Percentiles rank a stretch among this genome's conserved stretches.
Evolutionary conservation across 2,888 invertebrate genomes (phyloP).

Genomic region (Chesias legatella): DNA sequence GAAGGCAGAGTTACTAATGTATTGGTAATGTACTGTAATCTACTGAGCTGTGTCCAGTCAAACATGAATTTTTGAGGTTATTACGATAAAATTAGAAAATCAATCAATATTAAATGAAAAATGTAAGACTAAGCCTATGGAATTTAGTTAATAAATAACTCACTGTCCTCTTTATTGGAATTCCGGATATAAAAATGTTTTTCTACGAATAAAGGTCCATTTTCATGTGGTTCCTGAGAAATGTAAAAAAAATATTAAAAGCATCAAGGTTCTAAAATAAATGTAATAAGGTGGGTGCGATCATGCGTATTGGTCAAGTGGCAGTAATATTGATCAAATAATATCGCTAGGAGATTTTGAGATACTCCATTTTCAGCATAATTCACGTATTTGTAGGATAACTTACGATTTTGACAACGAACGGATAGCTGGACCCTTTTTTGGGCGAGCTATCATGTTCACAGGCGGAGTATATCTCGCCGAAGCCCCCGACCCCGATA

Average conservation of each 20-base stretch:
- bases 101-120: no score
- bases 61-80: no score
- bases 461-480: slow-evolving; percentile 94
- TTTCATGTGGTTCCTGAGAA: slow-evolving; percentile 90
- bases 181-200: slow-evolving; percentile 93
- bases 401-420: slow-evolving; percentile 90
- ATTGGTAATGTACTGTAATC: background rate
- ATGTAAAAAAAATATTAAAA: background rate
- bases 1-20: no score
- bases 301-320: no score
- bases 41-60: background rate
- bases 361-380: no score
- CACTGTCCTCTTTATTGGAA: slow-evolving; percentile 85
- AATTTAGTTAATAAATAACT: slow-evolving; percentile 43
- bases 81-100: background rate
- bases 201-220: slow-evolving; percentile 97
- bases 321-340: no score
- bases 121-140: no score
- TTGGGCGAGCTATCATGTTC: slow-evolving; percentile 76
- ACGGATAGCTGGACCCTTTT: slow-evolving; percentile 79
- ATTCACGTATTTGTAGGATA: slow-evolving; percentile 1
- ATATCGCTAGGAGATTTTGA: no score
- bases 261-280: no score
- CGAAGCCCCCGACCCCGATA: slow-evolving; percentile 96
- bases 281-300: no score